A percentile compares a stretch with the other conserved stretches of the same genome.
Conservation (phyloP, 2,888 invertebrate species). For the Diloba caeruleocephala region DNA sequence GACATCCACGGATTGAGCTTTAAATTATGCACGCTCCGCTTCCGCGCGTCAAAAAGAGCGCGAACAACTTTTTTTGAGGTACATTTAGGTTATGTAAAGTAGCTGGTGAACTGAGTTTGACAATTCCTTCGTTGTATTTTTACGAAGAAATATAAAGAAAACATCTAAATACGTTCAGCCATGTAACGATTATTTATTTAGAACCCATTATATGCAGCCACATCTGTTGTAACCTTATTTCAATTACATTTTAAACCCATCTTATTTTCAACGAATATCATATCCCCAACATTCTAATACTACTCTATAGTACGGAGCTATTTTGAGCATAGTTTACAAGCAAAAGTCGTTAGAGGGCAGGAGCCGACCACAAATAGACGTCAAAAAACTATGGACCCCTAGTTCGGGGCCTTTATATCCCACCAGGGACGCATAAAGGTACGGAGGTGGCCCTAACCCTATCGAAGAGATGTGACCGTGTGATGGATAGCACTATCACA, state of each 20-base stretch:
- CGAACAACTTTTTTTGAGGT: constrained; percentile 43
- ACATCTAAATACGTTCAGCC: neutral
- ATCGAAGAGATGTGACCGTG: constrained; percentile 86
- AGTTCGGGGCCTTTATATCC: constrained; percentile 82
- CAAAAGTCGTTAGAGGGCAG: constrained; percentile 80
- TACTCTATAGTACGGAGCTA: constrained; percentile 40
- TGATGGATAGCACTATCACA: constrained; percentile 87
- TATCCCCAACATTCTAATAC: constrained; percentile 49
- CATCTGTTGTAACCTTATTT: constrained; percentile 45
- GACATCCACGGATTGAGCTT: constrained; percentile 72
- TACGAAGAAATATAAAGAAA: neutral
- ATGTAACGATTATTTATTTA: constrained; percentile 2
- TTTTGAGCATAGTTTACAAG: constrained; percentile 65
- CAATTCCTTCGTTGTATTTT: constrained; percentile 30
- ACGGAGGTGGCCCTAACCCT: constrained; percentile 87
- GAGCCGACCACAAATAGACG: constrained; percentile 87
- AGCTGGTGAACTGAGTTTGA: constrained; percentile 49
- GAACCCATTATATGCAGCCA: constrained; percentile 24
- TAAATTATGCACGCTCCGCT: constrained; percentile 74
- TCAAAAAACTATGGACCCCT: constrained; percentile 86
- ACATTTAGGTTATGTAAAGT: constrained; percentile 53
- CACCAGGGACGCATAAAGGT: constrained; percentile 88
- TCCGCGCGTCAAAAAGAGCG: constrained; percentile 56
- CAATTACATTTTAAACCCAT: constrained; percentile 47
- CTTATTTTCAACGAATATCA: constrained; percentile 27